Base-by-base conservation (phyloP, 2,888 invertebrate genomes). In the Tachina fera region DNA sequence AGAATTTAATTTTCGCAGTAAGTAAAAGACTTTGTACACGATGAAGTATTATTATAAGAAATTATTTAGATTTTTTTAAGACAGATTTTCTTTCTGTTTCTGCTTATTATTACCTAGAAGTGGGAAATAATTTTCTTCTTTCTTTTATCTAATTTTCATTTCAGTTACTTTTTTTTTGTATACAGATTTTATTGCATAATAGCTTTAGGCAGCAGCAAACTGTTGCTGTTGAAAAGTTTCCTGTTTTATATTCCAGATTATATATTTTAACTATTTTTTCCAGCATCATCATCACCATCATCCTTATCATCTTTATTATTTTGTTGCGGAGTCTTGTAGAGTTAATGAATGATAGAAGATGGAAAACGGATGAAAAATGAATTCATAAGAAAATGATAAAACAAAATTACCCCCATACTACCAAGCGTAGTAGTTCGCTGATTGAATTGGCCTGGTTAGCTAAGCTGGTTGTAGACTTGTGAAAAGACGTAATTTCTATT, bases 191-290 rank as follows among this genome's bases (percentile, higher is more conserved):
- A 82, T 82, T 68, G 53, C 60, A 39, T 43, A 31, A 81, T 81
- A 43, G 61, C 72, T 84, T 72, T 31, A 77, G 82, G 83, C 79
- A 75, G 83, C 79, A 75, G 51, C 71, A 83, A 86, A 83, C 83
- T 86, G 86, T 86, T 86, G 86, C 86, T 83, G 53, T 41, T 63
- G 45, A 72, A 83, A 75, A 80, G n/a, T 74, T 77, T 41, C 3
- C 61, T 61, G 47, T 60, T 68, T 78, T 74, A 47, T 71, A 53
- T 16, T 16, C n/a, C 22, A 65, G 47, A 11, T 70, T 45, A 22
- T 72, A 39, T 10, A 45, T 53, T 53, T 47, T 22, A 43, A 13
- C 16, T 51, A 45, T 67, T 79, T 51, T 19, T 58, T 75, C 75
- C 4, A 31, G 4, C 31, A 31, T 31, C 31, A 41, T 60, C 58